Base-by-base conservation (phyloP, 2,888 invertebrate species). In the Taenaris catops region DNA sequence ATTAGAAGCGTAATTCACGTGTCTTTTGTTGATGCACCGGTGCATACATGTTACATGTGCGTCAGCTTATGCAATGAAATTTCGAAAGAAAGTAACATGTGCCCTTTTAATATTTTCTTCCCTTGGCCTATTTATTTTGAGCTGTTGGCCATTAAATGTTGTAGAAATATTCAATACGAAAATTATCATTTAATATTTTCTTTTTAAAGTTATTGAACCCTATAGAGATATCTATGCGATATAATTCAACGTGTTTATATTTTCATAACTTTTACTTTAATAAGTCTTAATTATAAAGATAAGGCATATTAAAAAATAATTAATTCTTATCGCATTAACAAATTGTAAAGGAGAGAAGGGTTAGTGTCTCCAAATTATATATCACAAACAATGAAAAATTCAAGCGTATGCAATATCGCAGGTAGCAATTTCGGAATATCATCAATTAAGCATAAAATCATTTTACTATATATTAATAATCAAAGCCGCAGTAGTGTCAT, bases 1-100 rank as follows among this genome's bases (percentile, higher is more conserved):
- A 69, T 53, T 53, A 51, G 48, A 49, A 32, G 34, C 21, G 18
- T 38, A 44, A 43, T 46, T 49, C 55, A 49, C 58, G 51, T 54
- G 54, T 48, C 25, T 53, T 49, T 51, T 54, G 52, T 51, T 51
- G 42, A 48, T 54, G 43, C 36, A 25, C 14, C 16, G 8, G 27
- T 25, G 25, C n/a, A n/a, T n/a, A n/a, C n/a, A n/a, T n/a, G n/a
- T 25, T 34, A 34, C 24, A 28, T 26, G 24, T 38, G 27, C 40
- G 41, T 34, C 44, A 44, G 4, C 8, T 8, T 4, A 4, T 21
- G n/a, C 18, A 8, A 1, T 26, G 14, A 18, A 29, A 10, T 14
- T 34, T 9, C 8, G 12, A 23, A 25, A 6, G 9, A 23, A 10
- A 28, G 12, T 14, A 2, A 3, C 25, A 21, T 12, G n/a, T 7